These are phyloP conservation scores for Thelaira solivaga DNA, from an alignment of 2,888 invertebrate species.

Conservation along the genomic window DNA sequence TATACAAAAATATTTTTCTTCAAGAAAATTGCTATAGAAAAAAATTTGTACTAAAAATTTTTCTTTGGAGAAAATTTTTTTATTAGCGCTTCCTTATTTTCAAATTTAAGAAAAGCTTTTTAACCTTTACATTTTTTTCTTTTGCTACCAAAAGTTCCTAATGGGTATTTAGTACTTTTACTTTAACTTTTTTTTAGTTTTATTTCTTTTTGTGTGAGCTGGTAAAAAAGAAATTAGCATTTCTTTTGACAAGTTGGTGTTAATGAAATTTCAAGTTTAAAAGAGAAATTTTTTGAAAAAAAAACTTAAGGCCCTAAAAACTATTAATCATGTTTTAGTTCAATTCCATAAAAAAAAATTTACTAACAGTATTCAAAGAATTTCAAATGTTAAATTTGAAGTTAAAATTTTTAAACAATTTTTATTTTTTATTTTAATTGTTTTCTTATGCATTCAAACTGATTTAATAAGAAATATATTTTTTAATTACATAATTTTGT, in stretches of 20 bases:
- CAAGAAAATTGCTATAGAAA: too few relatives aligned
- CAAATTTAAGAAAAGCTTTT: background rate
- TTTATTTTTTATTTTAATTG: background rate
- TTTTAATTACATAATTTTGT: slow-evolving; percentile 35
- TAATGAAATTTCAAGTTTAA: slow-evolving; percentile 63
- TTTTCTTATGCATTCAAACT: background rate
- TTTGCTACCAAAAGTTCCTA: background rate
- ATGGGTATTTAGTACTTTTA: slow-evolving; percentile 40
- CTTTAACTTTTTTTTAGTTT: slow-evolving; percentile 29
- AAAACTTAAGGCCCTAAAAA: slow-evolving; percentile 5
- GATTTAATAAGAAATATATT: too few relatives aligned
- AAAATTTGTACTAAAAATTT: too few relatives aligned
- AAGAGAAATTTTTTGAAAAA: slow-evolving; percentile 58
- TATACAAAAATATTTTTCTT: too few relatives aligned
- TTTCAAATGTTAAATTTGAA: background rate
- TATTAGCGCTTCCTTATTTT: too few relatives aligned
- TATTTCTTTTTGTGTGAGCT: background rate
- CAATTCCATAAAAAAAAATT: background rate
- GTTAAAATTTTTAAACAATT: background rate
- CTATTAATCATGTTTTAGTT: background rate
- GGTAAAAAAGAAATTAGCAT: slow-evolving; percentile 52
- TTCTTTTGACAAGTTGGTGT: slow-evolving; percentile 52
- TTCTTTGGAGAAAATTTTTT: too few relatives aligned
- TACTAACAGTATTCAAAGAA: background rate
- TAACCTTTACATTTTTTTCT: background rate